Percentiles rank a stretch among this genome's conserved stretches.
These are phyloP conservation scores for Pyrrhia umbra DNA, from an alignment of 2,888 invertebrate species.

Conservation along the genomic window DNA sequence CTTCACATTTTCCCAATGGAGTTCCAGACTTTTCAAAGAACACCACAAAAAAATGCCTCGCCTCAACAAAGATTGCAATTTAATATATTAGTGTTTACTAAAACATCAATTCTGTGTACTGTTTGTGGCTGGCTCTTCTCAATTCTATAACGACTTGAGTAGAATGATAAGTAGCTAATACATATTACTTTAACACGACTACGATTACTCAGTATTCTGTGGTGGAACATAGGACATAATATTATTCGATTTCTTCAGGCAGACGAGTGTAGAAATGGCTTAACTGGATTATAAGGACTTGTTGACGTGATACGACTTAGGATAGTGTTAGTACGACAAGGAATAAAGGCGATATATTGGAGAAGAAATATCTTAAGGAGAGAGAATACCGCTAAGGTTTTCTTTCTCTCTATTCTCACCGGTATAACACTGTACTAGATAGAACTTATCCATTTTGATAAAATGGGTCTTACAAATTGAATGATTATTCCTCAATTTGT, in stretches of 20 bases:
- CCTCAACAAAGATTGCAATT: not conserved
- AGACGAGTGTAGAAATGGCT: slow-evolving; percentile 17
- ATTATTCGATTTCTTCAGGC: slow-evolving; percentile 41
- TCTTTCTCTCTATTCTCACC: too few relatives aligned
- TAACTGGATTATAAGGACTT: slow-evolving; percentile 42
- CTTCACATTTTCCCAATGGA: not conserved
- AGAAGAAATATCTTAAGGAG: not conserved
- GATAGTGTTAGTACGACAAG: not conserved
- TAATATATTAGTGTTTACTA: slow-evolving; percentile 19
- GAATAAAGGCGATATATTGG: not conserved
- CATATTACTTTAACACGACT: slow-evolving; percentile 24
- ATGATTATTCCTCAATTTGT: too few relatives aligned
- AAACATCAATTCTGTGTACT: slow-evolving; percentile 9
- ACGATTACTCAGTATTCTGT: slow-evolving; percentile 39
- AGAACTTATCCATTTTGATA: too few relatives aligned
- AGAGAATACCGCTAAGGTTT: too few relatives aligned
- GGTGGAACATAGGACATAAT: slow-evolving; percentile 7
- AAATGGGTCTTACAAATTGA: too few relatives aligned
- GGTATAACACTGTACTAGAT: too few relatives aligned
- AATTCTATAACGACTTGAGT: slow-evolving; percentile 34
- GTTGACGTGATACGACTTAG: slow-evolving; percentile 32
- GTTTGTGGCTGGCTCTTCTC: slow-evolving; percentile 38
- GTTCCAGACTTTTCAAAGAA: too few relatives aligned
- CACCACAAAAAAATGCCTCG: slow-evolving; percentile 4
- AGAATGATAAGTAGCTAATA: slow-evolving; percentile 47